Base-by-base conservation (phyloP, 2,797 vertebrate species). In the Ataeniobius toweri region DNA sequence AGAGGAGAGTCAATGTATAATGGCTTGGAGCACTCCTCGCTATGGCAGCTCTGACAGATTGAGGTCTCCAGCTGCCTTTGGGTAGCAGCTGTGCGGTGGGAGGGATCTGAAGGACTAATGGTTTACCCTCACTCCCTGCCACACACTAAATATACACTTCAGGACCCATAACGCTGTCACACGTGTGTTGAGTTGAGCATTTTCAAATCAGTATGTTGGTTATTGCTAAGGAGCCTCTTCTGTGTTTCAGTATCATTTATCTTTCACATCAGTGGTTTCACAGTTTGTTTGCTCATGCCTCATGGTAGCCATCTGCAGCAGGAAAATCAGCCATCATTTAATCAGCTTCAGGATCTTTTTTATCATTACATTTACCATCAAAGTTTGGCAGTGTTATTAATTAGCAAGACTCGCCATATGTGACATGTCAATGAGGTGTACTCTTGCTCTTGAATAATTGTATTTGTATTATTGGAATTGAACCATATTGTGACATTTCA, bases 71-170 rank as follows among this genome's bases (percentile, higher is more conserved):
- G 83, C 90, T 91, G 91, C 91, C 92, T 83, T 87, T 70, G 74
- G 88, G 92, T 83, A 94, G 89, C 91, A 91, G 93, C 93, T 93
- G 90, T 89, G 92, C 83, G 89, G 92, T 91, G 91, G 93, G 91
- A 91, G 89, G 86, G 84, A 81, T 90, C 85, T 77, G 78, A 82
- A 81, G 58, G 83, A 82, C 89, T 91, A 94, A 93, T 94, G 88
- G 92, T 93, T 93, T 87, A 86, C 91, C 85, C 85, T 72, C 72
- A 73, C 72, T 74, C 71, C 73, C 79, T 65, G 63, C 72, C 48
- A 74, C 77, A 76, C 39, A 75, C 36, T 5, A 63, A 59, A 71
- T 51, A 70, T 51, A 84, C 80, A 78, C 82, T 77, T 67, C 6
- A 74, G 65, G 83, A 73, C 56, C 73, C 78, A 44, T 88, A 85